Evolutionary conservation across 2,113 vertebrate species (phyloP).

Genomic region (Brachionichthys hirsutus): DNA sequence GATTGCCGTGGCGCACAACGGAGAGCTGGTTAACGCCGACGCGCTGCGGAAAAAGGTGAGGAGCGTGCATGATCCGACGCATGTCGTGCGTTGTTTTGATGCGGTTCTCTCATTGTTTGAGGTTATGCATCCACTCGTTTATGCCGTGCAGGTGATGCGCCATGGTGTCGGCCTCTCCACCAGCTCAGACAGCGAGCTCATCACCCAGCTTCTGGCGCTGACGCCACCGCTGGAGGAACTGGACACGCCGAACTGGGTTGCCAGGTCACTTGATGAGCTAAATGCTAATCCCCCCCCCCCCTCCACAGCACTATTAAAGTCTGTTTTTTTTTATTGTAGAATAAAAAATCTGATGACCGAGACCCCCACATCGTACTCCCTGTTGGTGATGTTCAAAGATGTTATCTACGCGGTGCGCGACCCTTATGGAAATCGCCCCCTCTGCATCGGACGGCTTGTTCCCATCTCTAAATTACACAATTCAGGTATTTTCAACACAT

Average conservation of each 20-base stretch:
- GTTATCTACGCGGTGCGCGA: constrained; percentile 95
- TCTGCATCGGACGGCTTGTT: constrained; percentile 91
- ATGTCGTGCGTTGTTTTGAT: too few relatives aligned
- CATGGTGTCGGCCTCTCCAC: constrained; percentile 95
- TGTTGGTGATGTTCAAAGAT: constrained; percentile 94
- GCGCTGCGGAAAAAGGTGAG: constrained; percentile 86
- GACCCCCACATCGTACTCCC: constrained; percentile 92
- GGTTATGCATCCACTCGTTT: not conserved
- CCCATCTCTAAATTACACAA: constrained; percentile 85
- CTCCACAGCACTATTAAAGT: not conserved
- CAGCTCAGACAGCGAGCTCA: constrained; percentile 96
- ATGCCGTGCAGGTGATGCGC: constrained; percentile 85
- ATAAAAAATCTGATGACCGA: constrained; percentile 97
- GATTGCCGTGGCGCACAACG: constrained; percentile 97
- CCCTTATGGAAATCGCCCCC: constrained; percentile 94
- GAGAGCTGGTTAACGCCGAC: constrained; percentile 90
- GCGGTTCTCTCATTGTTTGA: too few relatives aligned
- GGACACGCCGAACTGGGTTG: constrained; percentile 92
- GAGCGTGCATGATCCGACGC: too few relatives aligned
- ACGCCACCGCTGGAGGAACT: constrained; percentile 92
- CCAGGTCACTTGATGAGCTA: constrained; percentile 79
- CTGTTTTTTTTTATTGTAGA: constrained; percentile 71
- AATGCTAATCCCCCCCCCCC: not conserved
- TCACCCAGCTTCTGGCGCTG: constrained; percentile 93
- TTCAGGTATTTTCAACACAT: constrained; percentile 56